These are phyloP conservation scores for Temnothorax rugatulus DNA, from an alignment of 2,888 invertebrate species.

Conservation along the genomic window DNA sequence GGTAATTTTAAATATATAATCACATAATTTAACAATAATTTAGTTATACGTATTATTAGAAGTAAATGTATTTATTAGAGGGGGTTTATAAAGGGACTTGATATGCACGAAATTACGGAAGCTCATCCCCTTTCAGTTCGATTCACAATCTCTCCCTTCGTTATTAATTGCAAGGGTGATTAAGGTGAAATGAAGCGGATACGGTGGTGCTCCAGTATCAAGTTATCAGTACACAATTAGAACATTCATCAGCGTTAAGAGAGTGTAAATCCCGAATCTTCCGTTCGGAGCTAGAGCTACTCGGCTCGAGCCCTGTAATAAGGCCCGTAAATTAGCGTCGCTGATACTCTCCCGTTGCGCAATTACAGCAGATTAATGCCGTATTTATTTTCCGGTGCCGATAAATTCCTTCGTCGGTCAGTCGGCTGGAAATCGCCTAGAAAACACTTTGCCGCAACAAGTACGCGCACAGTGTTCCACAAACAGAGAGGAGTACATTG, in stretches of 20 bases:
- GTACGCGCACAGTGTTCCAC: not conserved
- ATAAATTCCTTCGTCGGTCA: slow-evolving; percentile 37
- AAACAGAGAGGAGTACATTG: not conserved
- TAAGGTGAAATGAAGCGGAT: slow-evolving; percentile 35
- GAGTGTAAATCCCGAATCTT: slow-evolving; percentile 48
- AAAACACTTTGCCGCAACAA: slow-evolving; percentile 32
- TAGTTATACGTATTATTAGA: not conserved
- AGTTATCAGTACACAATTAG: slow-evolving; percentile 46
- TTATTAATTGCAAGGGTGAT: slow-evolving; percentile 45
- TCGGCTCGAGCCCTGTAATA: slow-evolving; percentile 31
- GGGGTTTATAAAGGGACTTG: not conserved
- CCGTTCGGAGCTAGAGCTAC: not conserved
- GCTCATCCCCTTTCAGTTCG: not conserved
- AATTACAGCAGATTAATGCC: slow-evolving; percentile 55
- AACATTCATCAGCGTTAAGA: slow-evolving; percentile 48
- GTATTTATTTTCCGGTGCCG: slow-evolving; percentile 44
- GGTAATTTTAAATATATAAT: not conserved
- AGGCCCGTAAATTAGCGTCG: slow-evolving; percentile 40
- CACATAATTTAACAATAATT: slow-evolving; percentile 11
- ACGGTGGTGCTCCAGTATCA: not conserved
- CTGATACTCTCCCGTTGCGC: slow-evolving; percentile 43
- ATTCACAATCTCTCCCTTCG: slow-evolving; percentile 20
- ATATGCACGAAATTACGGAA: not conserved
- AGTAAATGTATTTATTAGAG: too few species aligned
- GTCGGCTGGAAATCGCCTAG: slow-evolving; percentile 17